Percentiles rank a stretch among this genome's conserved stretches.
phyloP scores from a whole-genome alignment of 2,797 vertebrate species.

The Crenuchus spilurus region DNA sequence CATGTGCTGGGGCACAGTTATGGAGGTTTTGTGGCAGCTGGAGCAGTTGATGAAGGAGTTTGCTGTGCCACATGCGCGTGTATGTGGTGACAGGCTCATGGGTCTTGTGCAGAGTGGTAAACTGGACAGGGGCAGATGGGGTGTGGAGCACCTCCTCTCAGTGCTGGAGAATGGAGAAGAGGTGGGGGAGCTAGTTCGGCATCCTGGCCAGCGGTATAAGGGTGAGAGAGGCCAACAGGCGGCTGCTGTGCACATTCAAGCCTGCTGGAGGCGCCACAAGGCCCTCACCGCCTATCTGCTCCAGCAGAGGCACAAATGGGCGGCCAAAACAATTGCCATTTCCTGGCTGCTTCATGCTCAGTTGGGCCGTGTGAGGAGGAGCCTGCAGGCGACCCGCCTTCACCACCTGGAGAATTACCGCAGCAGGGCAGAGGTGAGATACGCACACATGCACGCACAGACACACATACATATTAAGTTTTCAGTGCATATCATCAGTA shows the following conservation, averaged over 20 bases:
- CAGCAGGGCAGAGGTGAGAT: slow-evolving; percentile 85
- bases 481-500: too few relatives aligned
- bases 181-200: slow-evolving; percentile 67
- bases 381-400: slow-evolving; percentile 77
- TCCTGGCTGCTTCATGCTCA: slow-evolving; percentile 76
- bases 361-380: slow-evolving; percentile 68
- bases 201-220: slow-evolving; percentile 79
- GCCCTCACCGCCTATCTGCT: slow-evolving; percentile 69
- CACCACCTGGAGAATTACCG: slow-evolving; percentile 87
- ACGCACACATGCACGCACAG: slow-evolving; percentile 41
- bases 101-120: slow-evolving; percentile 65
- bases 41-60: slow-evolving; percentile 77
- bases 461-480: background rate
- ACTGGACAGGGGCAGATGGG: slow-evolving; percentile 48
- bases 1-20: slow-evolving; percentile 73
- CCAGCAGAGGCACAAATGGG: slow-evolving; percentile 77
- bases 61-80: slow-evolving; percentile 75
- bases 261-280: slow-evolving; percentile 76
- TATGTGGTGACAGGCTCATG: slow-evolving; percentile 69
- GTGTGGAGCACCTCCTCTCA: slow-evolving; percentile 67
- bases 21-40: slow-evolving; percentile 69
- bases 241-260: slow-evolving; percentile 78
- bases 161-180: slow-evolving; percentile 75
- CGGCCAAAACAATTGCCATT: slow-evolving; percentile 75
- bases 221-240: slow-evolving; percentile 71